Percentiles rank a stretch among this genome's conserved stretches.
phyloP scores from a whole-genome alignment of 2,113 vertebrate species.

The Dolichotis patagonum region DNA sequence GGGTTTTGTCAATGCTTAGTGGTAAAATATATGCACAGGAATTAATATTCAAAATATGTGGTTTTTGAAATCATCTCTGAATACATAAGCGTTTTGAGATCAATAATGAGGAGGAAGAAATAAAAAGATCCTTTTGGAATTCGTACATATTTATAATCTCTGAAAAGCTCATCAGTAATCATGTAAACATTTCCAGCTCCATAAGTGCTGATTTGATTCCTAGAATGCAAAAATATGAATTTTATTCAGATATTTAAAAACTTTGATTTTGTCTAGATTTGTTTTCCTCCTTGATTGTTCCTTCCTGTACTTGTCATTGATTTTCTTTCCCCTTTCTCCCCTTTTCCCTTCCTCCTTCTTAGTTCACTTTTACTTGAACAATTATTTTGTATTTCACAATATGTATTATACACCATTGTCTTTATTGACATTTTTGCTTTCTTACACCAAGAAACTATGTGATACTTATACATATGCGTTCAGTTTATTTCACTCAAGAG shows the following conservation, averaged over 20 bases:
- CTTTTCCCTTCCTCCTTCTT: no score
- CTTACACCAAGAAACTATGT: no score
- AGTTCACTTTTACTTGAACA: no score
- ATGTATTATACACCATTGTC: no score
- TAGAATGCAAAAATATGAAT: background rate
- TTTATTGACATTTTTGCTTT: no score
- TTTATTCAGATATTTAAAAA: background rate
- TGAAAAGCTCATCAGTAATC: background rate
- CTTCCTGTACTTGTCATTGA: background rate
- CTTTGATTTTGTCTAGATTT: background rate
- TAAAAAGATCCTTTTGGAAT: background rate
- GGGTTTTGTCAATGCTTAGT: background rate
- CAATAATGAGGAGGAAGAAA: background rate
- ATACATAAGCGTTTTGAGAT: background rate
- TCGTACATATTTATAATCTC: background rate
- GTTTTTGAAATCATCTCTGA: background rate
- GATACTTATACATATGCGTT: no score
- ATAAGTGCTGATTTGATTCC: background rate
- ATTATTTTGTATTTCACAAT: no score
- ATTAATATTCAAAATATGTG: background rate
- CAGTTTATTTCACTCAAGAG: no score
- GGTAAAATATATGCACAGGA: fast-evolving
- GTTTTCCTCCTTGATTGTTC: background rate
- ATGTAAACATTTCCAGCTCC: fast-evolving
- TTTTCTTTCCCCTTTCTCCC: no score